Evolutionary conservation across 2,797 vertebrate genomes (phyloP).

Genomic region (Helostoma temminkii): DNA sequence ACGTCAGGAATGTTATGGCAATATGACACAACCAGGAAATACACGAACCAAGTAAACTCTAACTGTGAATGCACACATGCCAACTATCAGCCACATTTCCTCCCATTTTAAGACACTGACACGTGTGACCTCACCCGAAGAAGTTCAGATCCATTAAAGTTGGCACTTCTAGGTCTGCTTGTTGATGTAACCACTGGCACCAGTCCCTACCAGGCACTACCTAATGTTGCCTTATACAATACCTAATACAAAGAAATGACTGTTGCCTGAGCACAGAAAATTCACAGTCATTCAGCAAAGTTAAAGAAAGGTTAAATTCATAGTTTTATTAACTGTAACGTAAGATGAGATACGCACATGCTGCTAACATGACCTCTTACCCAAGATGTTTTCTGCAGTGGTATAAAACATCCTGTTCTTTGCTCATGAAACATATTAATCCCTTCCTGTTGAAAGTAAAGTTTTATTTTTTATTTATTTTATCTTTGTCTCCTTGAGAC

Average conservation of each 20-base stretch:
- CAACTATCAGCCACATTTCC: neutral
- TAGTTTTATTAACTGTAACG: no score
- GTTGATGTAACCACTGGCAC: neutral
- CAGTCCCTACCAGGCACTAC: neutral
- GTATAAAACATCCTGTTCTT: neutral
- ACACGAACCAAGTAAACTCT: neutral
- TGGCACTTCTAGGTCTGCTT: neutral
- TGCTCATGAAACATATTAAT: neutral
- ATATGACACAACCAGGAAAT: neutral
- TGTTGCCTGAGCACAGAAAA: neutral
- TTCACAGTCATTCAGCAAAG: no score
- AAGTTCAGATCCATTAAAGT: neutral
- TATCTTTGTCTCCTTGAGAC: neutral
- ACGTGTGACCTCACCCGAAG: no score
- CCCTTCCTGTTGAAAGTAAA: neutral
- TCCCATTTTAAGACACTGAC: neutral
- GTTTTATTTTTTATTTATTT: neutral
- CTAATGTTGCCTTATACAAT: neutral
- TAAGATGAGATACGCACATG: no score
- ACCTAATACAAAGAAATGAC: neutral
- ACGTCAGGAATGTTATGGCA: neutral
- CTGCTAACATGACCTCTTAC: neutral
- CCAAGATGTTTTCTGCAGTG: neutral
- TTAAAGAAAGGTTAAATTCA: neutral
- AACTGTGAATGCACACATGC: no score